Conservation (phyloP, 1,140 invertebrate species). For the Mycetomoellerius zeteki region DNA sequence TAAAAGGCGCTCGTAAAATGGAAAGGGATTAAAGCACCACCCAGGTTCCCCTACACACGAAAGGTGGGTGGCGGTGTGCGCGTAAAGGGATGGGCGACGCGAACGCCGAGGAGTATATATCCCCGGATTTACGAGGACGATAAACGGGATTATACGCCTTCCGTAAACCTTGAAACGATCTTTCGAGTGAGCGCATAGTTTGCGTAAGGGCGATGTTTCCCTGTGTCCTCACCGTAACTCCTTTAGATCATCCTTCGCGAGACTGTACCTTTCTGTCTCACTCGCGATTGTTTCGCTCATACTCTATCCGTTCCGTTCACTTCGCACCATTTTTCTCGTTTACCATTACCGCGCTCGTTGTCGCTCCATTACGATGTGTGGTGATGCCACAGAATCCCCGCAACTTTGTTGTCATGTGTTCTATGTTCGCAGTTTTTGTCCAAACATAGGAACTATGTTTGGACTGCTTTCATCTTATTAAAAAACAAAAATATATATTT, state of each 20-base stretch:
- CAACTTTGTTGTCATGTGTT: slow-evolving; percentile 40
- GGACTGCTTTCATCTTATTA: not conserved
- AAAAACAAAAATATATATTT: not conserved
- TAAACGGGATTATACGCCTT: slow-evolving; percentile 83
- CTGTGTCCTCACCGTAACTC: not conserved
- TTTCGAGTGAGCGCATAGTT: slow-evolving; percentile 78
- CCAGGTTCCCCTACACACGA: slow-evolving; percentile 62
- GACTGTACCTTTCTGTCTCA: slow-evolving; percentile 4
- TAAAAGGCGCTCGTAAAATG: slow-evolving; percentile 83
- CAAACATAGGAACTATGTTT: not conserved
- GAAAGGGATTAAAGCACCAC: slow-evolving; percentile 79
- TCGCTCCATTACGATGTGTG: slow-evolving; percentile 53
- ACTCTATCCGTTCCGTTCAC: slow-evolving; percentile 3
- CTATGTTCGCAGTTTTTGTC: slow-evolving; percentile 18
- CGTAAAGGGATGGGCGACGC: slow-evolving; percentile 61
- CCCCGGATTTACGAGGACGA: slow-evolving; percentile 83
- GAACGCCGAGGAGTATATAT: slow-evolving; percentile 74
- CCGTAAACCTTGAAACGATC: slow-evolving; percentile 81
- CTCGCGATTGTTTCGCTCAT: slow-evolving; percentile 8
- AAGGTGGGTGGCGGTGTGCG: slow-evolving; percentile 31
- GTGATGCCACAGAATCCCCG: slow-evolving; percentile 37
- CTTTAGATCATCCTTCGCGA: not conserved
- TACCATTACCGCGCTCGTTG: slow-evolving; percentile 36
- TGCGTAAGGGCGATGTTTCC: slow-evolving; percentile 69
- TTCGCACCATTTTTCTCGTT: slow-evolving; percentile 40